Evolutionary conservation across 2,113 vertebrate species (phyloP), one percentile per base, ranked within the genome.

Genomic region (Callipepla squamata): DNA sequence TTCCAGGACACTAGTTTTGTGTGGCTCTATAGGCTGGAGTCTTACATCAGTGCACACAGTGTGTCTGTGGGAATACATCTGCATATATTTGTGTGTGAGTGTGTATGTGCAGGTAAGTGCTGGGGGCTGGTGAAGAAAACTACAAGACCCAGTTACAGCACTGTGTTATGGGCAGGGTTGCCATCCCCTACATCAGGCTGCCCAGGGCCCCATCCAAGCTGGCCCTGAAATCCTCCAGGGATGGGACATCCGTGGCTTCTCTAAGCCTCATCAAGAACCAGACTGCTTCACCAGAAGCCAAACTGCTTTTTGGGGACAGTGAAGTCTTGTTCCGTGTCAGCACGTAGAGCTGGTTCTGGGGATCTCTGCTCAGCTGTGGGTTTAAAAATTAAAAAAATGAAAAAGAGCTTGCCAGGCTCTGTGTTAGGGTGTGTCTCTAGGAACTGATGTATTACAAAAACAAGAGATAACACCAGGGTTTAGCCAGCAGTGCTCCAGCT

Each of bases 371-470:
- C 58, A 79, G 67, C 7, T 50, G 61, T 45, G n/a, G 11, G 30
- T 57, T 20, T 34, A 53, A 53, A 53, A 53, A 28, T 28, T 23
- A 12, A 48, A 48, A 48, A 11, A 47, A 47, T 73, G 57, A 44
- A 70, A n/a, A 67, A 7, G 11, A 63, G 42, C 66, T 32, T 47
- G 40, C 38, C 19, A 91, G 57, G 12, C 50, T 91, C 78, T 69
- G 30, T 63, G 44, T 84, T 75, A 34, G 0, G 0, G 16, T 26
- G 13, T 55, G 8, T 67, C n/a, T 22, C 18, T 14, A 50, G 30
- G 25, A 80, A 20, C 48, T 77, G 5, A 20, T 72, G 74, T 50
- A 50, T 59, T 47, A 75, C 13, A 38, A 36, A 74, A 86, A 44
- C 8, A 25, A 81, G 51, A 89, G 34, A 84, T 61, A 81, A 72